phyloP scores from a whole-genome alignment of 2,797 vertebrate genomes.

The Acomys russatus region DNA sequence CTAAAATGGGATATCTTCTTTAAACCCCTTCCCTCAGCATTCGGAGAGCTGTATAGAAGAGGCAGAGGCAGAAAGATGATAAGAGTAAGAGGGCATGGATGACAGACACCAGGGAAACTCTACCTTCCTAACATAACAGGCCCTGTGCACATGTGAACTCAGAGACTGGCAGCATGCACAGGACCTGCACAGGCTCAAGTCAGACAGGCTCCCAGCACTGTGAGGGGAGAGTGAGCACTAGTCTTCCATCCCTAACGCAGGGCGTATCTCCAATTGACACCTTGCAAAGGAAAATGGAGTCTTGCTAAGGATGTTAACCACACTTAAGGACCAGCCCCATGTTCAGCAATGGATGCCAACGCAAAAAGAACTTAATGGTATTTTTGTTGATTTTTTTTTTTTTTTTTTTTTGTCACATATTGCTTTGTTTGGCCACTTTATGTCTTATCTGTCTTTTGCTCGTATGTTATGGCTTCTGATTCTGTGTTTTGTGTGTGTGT shows the following conservation, averaged over 20 bases:
- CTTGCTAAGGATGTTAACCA: background rate
- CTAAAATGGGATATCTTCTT: background rate
- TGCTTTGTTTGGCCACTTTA: background rate
- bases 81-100: background rate
- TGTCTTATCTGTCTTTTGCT: background rate
- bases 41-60: too few species aligned
- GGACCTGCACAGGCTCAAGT: background rate
- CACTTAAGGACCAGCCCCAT: too few species aligned
- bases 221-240: background rate
- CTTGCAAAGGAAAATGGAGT: background rate
- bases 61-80: too few species aligned
- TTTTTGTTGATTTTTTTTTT: background rate
- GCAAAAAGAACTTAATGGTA: background rate
- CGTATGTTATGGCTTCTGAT: background rate
- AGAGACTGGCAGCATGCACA: background rate
- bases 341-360: background rate
- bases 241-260: background rate
- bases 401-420: background rate
- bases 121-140: background rate
- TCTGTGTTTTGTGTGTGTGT: background rate
- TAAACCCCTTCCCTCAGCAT: background rate
- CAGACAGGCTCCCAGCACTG: background rate
- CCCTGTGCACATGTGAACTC: background rate
- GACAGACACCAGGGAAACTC: background rate
- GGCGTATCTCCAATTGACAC: background rate